Evolutionary conservation across 2,888 invertebrate species (phyloP).

Genomic region (Tholera decimalis): DNA sequence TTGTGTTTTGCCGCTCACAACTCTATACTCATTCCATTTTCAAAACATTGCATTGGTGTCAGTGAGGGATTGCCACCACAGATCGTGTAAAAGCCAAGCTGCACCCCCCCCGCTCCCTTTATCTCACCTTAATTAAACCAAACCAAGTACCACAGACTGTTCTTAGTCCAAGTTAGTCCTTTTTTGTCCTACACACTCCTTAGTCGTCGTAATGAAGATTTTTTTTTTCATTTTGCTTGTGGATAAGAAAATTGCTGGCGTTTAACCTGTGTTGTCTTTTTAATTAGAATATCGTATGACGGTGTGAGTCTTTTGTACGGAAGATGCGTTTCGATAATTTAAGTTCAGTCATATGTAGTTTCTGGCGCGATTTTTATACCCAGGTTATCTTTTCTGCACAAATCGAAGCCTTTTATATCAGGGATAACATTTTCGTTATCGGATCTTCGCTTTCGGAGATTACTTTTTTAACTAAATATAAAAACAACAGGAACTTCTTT

Average conservation of each 20-base stretch:
- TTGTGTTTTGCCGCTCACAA: constrained; percentile 26
- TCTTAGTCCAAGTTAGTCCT: constrained; percentile 46
- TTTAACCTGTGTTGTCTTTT: constrained; percentile 49
- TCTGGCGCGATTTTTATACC: too few relatives aligned
- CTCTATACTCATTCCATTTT: constrained; percentile 40
- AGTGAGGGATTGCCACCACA: constrained; percentile 73
- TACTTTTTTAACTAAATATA: too few relatives aligned
- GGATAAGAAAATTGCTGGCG: constrained; percentile 39
- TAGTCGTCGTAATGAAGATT: constrained; percentile 50
- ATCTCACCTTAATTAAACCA: constrained; percentile 77
- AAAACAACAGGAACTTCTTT: too few relatives aligned
- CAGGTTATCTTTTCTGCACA: too few relatives aligned
- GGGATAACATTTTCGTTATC: too few relatives aligned
- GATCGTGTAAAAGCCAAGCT: constrained; percentile 69
- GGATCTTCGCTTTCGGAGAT: too few relatives aligned
- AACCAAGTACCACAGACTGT: constrained; percentile 51
- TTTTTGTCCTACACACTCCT: constrained; percentile 48
- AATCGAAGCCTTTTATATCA: too few relatives aligned
- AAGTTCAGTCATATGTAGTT: too few relatives aligned
- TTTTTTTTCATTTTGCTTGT: constrained; percentile 57
- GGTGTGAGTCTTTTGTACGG: not conserved
- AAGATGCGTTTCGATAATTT: not conserved
- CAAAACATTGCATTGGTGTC: constrained; percentile 61
- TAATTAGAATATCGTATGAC: constrained; percentile 31
- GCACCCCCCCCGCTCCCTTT: constrained; percentile 52